Evolutionary conservation across 1,140 invertebrate species (phyloP).

Genomic region (Drosophila bifasciata): DNA sequence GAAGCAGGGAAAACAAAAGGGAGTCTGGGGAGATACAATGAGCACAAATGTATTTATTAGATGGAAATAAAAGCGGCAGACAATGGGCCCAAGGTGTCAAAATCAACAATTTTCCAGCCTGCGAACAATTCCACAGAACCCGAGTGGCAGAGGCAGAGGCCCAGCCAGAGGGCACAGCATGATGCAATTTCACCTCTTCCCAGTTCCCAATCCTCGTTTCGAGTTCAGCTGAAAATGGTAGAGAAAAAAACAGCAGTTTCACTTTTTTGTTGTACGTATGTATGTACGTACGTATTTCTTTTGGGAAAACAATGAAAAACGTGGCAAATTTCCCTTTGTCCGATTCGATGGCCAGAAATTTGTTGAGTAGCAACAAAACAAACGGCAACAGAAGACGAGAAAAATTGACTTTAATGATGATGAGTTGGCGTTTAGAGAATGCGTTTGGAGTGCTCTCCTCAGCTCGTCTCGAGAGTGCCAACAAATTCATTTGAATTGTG

Average conservation of each 20-base stretch:
- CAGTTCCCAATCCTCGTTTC: conserved; percentile 34
- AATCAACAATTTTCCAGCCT: conserved; percentile 78
- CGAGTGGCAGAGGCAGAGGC: conserved; percentile 4
- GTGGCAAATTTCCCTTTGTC: conserved; percentile 83
- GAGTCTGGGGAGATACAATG: conserved; percentile 28
- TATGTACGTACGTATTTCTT: conserved; percentile 6
- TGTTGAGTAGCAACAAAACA: conserved; percentile 64
- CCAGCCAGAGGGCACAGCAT: conserved; percentile 52
- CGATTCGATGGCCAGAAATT: conserved; percentile 71
- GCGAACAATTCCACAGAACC: conserved; percentile 76
- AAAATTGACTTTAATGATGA: conserved; percentile 81
- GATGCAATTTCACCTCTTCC: conserved; percentile 69
- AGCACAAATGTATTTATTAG: conserved; percentile 67
- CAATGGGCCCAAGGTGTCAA: conserved; percentile 73
- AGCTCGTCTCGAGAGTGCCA: conserved; percentile 27
- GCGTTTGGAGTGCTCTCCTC: conserved; percentile 33
- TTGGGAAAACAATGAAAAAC: conserved; percentile 79
- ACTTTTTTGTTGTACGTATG: conserved; percentile 39
- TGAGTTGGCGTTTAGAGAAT: conserved; percentile 79
- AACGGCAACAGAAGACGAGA: conserved; percentile 48
- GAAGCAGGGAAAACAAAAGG: conserved; percentile 26
- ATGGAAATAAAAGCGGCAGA: conserved; percentile 70
- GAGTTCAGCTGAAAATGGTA: conserved; percentile 61
- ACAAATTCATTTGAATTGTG: conserved; percentile 69
- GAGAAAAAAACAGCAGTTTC: conserved; percentile 61